phyloP scores from a whole-genome alignment of 2,888 invertebrate genomes.

The Stenurella melanura region DNA sequence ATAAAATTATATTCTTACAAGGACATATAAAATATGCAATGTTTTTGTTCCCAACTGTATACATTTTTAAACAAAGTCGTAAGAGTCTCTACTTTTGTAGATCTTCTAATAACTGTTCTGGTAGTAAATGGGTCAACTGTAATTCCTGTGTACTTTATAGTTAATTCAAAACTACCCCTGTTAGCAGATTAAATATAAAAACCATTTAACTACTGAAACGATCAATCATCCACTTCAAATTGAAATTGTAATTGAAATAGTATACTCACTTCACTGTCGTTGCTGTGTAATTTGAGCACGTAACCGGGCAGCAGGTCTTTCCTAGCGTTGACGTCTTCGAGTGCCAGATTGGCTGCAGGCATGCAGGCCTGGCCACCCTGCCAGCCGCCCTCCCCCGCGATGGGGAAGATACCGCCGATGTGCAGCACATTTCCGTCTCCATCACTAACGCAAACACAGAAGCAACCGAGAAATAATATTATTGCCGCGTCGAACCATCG shows the following conservation, averaged over 20 bases:
- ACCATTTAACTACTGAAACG: constrained; percentile 3
- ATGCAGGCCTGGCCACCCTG: constrained; percentile 98
- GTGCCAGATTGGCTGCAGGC: constrained; percentile 97
- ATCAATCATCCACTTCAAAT: constrained; percentile 17
- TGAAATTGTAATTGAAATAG: constrained; percentile 25
- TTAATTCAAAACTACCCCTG: constrained; percentile 14
- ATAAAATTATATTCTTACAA: too few relatives aligned
- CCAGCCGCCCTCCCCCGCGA: constrained; percentile 97
- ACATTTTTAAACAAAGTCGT: too few relatives aligned
- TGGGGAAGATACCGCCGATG: constrained; percentile 99
- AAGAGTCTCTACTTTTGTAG: too few relatives aligned
- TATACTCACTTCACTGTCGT: constrained; percentile 93
- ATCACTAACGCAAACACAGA: constrained; percentile 53
- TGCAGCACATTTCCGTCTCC: constrained; percentile 83
- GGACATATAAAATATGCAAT: too few relatives aligned
- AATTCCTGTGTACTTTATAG: neutral
- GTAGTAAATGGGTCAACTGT: neutral
- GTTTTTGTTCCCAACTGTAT: too few relatives aligned
- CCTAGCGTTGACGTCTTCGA: constrained; percentile 95
- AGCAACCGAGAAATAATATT: constrained; percentile 62
- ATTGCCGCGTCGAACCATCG: constrained; percentile 70
- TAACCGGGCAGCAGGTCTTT: constrained; percentile 93
- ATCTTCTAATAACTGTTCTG: neutral
- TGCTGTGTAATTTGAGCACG: constrained; percentile 91
- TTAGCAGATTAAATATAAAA: neutral